Conservation (phyloP, 2,888 invertebrate species). For the Harpagoxenus sublaevis region DNA sequence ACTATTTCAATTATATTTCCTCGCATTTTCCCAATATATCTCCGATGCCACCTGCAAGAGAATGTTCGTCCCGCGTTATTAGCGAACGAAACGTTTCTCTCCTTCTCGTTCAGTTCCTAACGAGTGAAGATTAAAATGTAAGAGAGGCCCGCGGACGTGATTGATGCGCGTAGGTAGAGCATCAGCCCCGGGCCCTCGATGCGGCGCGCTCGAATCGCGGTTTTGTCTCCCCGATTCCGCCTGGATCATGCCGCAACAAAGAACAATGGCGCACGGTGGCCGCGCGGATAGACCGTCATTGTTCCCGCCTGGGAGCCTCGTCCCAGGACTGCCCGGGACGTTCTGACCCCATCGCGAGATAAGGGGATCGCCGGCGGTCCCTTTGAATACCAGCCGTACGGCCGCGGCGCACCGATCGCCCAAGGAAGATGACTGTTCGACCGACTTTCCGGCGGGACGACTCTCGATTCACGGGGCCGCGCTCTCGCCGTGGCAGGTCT, state of each 20-base stretch:
- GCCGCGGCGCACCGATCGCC: conserved; percentile 44
- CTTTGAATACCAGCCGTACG: conserved; percentile 80
- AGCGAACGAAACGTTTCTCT: conserved; percentile 47
- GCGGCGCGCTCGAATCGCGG: conserved; percentile 52
- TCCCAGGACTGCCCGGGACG: conserved; percentile 80
- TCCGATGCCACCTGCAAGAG: neutral
- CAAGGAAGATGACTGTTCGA: conserved; percentile 54
- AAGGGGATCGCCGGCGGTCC: conserved; percentile 80
- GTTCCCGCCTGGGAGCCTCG: conserved; percentile 71
- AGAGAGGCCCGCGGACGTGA: conserved; percentile 46
- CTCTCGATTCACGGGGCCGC: conserved; percentile 41
- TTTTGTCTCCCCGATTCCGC: conserved; percentile 60
- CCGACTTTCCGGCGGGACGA: conserved; percentile 55
- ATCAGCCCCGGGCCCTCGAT: conserved; percentile 22
- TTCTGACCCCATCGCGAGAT: conserved; percentile 83
- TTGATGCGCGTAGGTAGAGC: conserved; percentile 47
- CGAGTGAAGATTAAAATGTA: conserved; percentile 67
- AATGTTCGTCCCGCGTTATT: neutral
- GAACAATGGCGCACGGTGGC: conserved; percentile 82
- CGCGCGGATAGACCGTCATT: conserved; percentile 78
- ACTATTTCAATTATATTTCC: neutral
- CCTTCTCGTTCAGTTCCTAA: conserved; percentile 51
- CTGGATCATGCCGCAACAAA: conserved; percentile 73
- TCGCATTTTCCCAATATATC: neutral
- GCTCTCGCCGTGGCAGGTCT: conserved; percentile 47